These are phyloP conservation scores for Schizaphis graminum DNA, from an alignment of 2,888 invertebrate genomes.

Conservation along the genomic window DNA sequence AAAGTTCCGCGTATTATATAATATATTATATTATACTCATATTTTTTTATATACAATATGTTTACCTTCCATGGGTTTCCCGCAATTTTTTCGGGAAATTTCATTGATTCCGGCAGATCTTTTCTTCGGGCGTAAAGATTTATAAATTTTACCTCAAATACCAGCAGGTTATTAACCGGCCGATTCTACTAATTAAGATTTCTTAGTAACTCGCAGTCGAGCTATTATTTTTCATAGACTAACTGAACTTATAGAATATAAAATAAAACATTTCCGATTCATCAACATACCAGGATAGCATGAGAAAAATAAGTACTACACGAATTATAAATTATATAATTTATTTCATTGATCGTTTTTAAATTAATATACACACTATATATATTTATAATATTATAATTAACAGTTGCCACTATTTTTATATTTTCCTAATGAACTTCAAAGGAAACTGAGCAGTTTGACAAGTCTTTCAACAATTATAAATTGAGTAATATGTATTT, in stretches of 20 bases:
- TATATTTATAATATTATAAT: background rate
- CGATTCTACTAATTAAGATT: background rate
- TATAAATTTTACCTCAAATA: background rate
- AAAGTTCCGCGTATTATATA: background rate
- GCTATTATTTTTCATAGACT: background rate
- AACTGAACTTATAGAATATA: no score
- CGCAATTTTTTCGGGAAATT: background rate
- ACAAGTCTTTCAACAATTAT: background rate
- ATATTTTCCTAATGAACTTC: background rate
- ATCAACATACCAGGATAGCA: background rate
- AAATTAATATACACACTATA: background rate
- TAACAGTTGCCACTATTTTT: background rate
- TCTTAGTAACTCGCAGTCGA: background rate
- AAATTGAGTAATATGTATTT: background rate
- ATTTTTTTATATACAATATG: background rate
- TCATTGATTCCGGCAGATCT: background rate
- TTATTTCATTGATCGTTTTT: background rate
- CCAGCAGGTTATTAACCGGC: background rate
- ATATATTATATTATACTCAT: background rate
- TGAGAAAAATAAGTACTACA: background rate
- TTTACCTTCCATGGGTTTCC: constrained; percentile 37
- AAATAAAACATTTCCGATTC: background rate
- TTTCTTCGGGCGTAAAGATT: background rate
- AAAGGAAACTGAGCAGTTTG: background rate
- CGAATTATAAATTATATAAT: background rate